Base-by-base conservation (phyloP, 2,113 vertebrate genomes). In the Hypomesus transpacificus region DNA sequence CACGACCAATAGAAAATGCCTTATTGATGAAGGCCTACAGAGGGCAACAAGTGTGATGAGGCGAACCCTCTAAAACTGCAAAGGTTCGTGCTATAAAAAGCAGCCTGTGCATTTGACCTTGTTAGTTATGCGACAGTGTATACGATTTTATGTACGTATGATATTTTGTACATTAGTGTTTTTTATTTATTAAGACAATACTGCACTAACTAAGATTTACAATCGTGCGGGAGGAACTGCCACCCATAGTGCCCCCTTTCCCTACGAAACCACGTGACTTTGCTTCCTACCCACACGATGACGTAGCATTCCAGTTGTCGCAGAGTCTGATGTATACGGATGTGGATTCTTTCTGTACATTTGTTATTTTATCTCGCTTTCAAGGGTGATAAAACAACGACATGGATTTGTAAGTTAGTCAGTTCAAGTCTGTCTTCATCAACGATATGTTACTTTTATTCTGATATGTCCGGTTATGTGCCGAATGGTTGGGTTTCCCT, bases 391-490 rank as follows among this genome's bases (percentile, higher is more conserved):
- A 67, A 70, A 17, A 52, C 6, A 56, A 17, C 59, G 22, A 80
- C 69, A 92, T 92, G 91, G 89, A 91, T 26, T 77, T 52, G 90
- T 92, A 74, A 84, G 87, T 88, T 58, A 57, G 0, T 3, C 0
- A 34, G 28, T 2, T 22, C 3, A 26, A 18, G 20, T 11, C 21
- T 16, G 57, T 60, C 14, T 2, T 68, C 17, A 21, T 0, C 6
- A 0, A 26, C 20, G 50, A 31, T 6, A 0, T 34, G 39, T 46
- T 8, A 46, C 39, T 46, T 46, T 46, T 46, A 46, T 11, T 46
- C 39, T 46, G 39, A 46, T 9, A 46, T 46, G 39, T 46, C 39
- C 39, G 7, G 9, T 5, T 11, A 46, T 46, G 39, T 46, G 7
- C 39, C 39, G 7, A 46, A 46, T 11, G 39, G 9, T 46, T 46